Evolutionary conservation across 2,113 vertebrate genomes (phyloP).

Genomic region (Halichoeres trimaculatus): DNA sequence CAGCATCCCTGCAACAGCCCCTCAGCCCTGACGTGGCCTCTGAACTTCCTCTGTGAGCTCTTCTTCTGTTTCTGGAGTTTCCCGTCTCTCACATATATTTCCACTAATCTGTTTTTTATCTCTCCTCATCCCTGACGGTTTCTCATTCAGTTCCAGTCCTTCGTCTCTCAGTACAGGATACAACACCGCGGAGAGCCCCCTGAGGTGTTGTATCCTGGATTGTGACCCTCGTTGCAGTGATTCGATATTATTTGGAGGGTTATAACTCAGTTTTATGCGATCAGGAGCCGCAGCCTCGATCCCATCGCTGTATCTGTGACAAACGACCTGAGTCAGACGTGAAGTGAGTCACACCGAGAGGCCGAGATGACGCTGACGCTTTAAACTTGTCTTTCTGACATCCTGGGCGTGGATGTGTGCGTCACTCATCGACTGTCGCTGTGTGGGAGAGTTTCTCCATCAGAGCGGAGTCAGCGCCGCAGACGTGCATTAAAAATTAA

Average conservation of each 20-base stretch:
- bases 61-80: background rate
- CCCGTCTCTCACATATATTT: slow-evolving; percentile 15
- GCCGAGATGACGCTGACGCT: slow-evolving; percentile 49
- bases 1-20: background rate
- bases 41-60: background rate
- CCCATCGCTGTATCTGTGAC: slow-evolving; percentile 55
- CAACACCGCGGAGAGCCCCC: slow-evolving; percentile 36
- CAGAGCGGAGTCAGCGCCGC: slow-evolving; percentile 25
- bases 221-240: slow-evolving; percentile 52
- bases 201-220: slow-evolving; percentile 48
- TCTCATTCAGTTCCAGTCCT: slow-evolving; percentile 16
- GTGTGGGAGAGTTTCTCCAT: slow-evolving; percentile 50
- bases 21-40: background rate
- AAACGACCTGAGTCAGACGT: slow-evolving; percentile 58
- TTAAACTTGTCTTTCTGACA: slow-evolving; percentile 23
- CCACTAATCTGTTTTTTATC: slow-evolving; percentile 35
- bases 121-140: slow-evolving; percentile 16
- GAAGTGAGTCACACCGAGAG: slow-evolving; percentile 36
- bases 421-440: slow-evolving; percentile 36
- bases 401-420: slow-evolving; percentile 28
- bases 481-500: slow-evolving; percentile 56
- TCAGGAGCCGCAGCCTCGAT: slow-evolving; percentile 47
- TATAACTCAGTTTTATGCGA: slow-evolving; percentile 75
- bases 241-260: slow-evolving; percentile 53
- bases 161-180: slow-evolving; percentile 20